phyloP scores from a whole-genome alignment of 2,113 vertebrate genomes.

The Tachysurus fulvidraco region DNA sequence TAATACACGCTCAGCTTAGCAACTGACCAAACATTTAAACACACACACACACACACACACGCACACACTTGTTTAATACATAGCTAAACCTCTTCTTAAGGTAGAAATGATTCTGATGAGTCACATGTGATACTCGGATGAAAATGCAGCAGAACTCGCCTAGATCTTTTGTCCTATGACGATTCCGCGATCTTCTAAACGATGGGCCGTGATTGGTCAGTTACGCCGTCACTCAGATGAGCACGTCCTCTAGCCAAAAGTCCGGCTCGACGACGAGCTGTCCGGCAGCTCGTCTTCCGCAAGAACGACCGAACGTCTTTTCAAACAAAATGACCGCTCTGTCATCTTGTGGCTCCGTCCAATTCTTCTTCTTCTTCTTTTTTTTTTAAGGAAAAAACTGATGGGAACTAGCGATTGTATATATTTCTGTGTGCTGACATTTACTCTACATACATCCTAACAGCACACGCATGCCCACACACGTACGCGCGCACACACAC shows the following conservation, averaged over 20 bases:
- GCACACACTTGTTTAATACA: neutral
- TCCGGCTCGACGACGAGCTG: neutral
- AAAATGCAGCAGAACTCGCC: too few species aligned
- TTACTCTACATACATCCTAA: neutral
- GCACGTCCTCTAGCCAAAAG: neutral
- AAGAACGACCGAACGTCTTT: too few species aligned
- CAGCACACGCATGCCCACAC: neutral
- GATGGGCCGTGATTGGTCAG: neutral
- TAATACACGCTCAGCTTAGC: conserved; percentile 22
- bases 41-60: conserved; percentile 1
- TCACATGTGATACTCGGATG: too few species aligned
- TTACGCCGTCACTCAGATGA: neutral
- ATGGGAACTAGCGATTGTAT: neutral
- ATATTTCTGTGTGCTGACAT: neutral
- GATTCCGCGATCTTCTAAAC: neutral
- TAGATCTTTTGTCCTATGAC: too few species aligned
- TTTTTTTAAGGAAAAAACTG: neutral
- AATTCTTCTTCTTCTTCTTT: neutral
- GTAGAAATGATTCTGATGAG: neutral
- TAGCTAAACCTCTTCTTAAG: neutral
- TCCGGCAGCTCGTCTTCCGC: neutral
- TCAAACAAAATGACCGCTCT: neutral
- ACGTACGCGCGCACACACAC: too few species aligned
- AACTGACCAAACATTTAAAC: conserved; percentile 41
- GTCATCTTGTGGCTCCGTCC: neutral